Conservation (phyloP, 2,797 vertebrate species). For the Spinus olivaceus region DNA sequence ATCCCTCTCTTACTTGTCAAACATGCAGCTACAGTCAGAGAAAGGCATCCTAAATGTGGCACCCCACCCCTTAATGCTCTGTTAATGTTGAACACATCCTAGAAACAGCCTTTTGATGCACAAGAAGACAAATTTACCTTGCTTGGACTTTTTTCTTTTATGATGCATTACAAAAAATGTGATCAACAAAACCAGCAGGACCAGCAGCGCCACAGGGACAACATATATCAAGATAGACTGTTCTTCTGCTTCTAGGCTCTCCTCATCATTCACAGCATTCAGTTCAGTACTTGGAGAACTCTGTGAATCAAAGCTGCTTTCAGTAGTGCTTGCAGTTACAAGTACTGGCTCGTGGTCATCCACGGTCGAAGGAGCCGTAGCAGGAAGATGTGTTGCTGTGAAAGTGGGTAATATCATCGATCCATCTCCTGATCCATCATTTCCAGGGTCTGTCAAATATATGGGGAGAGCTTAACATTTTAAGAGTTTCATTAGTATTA, state of each 20-base stretch:
- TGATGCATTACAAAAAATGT: constrained; percentile 17
- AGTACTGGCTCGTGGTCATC: neutral
- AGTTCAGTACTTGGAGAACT: neutral
- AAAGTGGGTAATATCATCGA: neutral
- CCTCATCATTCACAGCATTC: neutral
- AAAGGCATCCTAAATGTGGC: neutral
- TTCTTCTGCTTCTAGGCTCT: neutral
- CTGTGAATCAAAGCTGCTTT: neutral
- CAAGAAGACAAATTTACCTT: constrained; percentile 65
- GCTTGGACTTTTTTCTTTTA: constrained; percentile 67
- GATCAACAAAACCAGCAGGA: constrained; percentile 53
- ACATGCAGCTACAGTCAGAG: neutral
- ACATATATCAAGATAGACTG: constrained; percentile 49
- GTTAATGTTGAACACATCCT: rapidly evolving
- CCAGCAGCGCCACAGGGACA: constrained; percentile 36
- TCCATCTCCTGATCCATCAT: constrained; percentile 30
- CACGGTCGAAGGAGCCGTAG: rapidly evolving
- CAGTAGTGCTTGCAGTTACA: neutral
- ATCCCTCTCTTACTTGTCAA: neutral
- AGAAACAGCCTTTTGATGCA: neutral
- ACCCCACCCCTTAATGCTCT: neutral
- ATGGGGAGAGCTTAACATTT: neutral
- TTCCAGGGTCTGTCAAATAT: constrained; percentile 34
- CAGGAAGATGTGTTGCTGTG: neutral
- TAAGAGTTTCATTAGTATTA: neutral